A percentile compares a stretch with the other conserved stretches of the same genome.
These are phyloP conservation scores for Boulengeromyrus knoepffleri DNA, from an alignment of 2,113 vertebrate species.

Conservation along the genomic window DNA sequence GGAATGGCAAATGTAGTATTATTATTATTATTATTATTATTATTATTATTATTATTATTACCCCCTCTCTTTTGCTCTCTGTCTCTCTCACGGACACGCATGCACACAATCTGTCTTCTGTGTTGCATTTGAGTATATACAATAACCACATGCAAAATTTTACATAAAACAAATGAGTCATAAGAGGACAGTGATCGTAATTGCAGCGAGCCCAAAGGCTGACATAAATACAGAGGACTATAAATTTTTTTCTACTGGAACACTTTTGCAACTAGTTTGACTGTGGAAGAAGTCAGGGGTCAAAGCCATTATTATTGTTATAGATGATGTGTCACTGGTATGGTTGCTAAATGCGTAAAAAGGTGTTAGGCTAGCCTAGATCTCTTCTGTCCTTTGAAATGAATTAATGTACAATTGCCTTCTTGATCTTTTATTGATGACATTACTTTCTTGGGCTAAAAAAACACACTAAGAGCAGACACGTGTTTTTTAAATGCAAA, in stretches of 20 bases:
- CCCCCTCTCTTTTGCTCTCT: neutral
- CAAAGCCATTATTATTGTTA: neutral
- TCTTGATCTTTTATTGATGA: neutral
- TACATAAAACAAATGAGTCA: neutral
- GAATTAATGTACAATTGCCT: neutral
- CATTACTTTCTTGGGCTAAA: neutral
- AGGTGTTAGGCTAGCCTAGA: neutral
- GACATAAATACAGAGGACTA: neutral
- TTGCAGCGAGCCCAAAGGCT: neutral
- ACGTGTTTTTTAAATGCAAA: neutral
- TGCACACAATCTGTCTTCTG: neutral
- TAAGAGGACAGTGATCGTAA: neutral
- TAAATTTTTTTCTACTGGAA: neutral
- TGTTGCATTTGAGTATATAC: neutral
- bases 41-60: neutral
- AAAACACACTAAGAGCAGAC: neutral
- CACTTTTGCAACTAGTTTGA: neutral
- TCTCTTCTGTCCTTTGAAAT: neutral
- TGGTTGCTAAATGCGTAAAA: neutral
- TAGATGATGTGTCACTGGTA: neutral
- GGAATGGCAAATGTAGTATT: neutral
- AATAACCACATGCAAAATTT: neutral
- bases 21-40: neutral
- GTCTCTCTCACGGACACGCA: no score
- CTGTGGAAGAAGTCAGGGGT: neutral